Conservation (phyloP, 64 coral and sea anemone genomes). For the Montipora cactus region DNA sequence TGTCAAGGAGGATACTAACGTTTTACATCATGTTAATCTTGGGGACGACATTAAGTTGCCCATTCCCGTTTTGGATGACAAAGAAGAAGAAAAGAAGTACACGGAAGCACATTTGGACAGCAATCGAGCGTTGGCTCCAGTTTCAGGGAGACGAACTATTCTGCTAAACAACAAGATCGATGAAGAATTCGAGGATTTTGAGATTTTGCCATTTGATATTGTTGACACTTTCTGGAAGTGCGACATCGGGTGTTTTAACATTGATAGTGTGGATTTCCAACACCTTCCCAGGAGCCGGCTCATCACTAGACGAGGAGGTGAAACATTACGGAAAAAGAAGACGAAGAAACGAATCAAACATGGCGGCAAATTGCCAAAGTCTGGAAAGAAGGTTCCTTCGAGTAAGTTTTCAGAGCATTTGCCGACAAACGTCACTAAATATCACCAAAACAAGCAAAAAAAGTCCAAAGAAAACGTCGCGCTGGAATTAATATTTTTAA, state of each 20-base stretch:
- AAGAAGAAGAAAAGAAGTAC: neutral
- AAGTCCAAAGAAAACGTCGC: conserved; percentile 10
- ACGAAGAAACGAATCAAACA: neutral
- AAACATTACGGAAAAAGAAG: conserved; percentile 14
- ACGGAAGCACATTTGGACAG: neutral
- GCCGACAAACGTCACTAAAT: neutral
- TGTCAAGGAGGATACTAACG: neutral
- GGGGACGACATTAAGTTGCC: neutral
- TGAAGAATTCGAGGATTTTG: conserved; percentile 21
- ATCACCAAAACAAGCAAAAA: neutral
- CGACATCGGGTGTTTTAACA: conserved; percentile 40
- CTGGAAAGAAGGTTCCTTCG: neutral
- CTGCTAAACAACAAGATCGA: neutral
- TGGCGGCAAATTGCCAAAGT: neutral
- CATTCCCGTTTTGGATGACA: neutral
- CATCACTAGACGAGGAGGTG: neutral
- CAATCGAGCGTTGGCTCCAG: neutral
- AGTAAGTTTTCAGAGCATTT: neutral
- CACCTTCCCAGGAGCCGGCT: neutral
- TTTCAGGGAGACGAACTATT: neutral
- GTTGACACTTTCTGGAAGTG: conserved; percentile 47
- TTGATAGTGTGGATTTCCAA: conserved; percentile 17
- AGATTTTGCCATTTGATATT: conserved; percentile 13
- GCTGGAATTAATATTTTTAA: conserved; percentile 34
- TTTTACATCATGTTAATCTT: neutral